A percentile compares a stretch with the other conserved stretches of the same genome.
Evolutionary conservation across 2,888 invertebrate genomes (phyloP).

Genomic region (Myathropa florea): DNA sequence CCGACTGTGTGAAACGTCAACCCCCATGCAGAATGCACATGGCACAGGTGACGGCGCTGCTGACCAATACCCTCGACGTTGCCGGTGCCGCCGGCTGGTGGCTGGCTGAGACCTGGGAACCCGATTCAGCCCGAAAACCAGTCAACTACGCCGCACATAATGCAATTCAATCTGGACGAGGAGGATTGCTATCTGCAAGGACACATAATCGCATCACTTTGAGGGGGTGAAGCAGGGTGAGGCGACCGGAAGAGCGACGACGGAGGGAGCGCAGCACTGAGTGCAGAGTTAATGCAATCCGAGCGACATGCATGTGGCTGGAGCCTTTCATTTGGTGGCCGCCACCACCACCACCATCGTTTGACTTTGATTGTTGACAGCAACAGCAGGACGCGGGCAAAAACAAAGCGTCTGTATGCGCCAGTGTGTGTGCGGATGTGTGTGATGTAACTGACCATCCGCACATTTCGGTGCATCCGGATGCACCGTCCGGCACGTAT

Average conservation of each 20-base stretch:
- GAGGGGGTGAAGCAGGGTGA: constrained; percentile 16
- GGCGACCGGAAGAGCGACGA: not conserved
- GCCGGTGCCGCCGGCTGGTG: constrained; percentile 35
- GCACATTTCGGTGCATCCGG: constrained; percentile 66
- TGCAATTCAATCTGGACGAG: constrained; percentile 62
- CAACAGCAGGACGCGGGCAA: constrained; percentile 38
- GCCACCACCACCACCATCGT: constrained; percentile 23
- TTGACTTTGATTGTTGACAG: constrained; percentile 67
- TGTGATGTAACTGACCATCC: constrained; percentile 66
- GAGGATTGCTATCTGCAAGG: constrained; percentile 54
- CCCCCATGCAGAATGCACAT: constrained; percentile 60
- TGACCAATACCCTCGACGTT: constrained; percentile 18
- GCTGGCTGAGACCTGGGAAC: constrained; percentile 57
- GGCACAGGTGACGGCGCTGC: constrained; percentile 50
- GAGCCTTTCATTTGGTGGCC: constrained; percentile 57
- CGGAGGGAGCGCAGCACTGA: not conserved
- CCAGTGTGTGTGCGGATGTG: not conserved
- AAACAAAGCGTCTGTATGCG: constrained; percentile 1
- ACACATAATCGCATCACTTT: constrained; percentile 52
- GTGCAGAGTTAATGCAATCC: constrained; percentile 62
- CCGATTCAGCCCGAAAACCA: constrained; percentile 48
- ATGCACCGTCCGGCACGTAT: constrained; percentile 33
- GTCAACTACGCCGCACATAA: constrained; percentile 59
- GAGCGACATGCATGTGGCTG: constrained; percentile 55
- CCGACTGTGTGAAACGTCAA: constrained; percentile 48